Percentiles rank a stretch among this genome's conserved stretches.
Conservation (phyloP, 1,140 invertebrate genomes). For the Plutomurus gul region DNA sequence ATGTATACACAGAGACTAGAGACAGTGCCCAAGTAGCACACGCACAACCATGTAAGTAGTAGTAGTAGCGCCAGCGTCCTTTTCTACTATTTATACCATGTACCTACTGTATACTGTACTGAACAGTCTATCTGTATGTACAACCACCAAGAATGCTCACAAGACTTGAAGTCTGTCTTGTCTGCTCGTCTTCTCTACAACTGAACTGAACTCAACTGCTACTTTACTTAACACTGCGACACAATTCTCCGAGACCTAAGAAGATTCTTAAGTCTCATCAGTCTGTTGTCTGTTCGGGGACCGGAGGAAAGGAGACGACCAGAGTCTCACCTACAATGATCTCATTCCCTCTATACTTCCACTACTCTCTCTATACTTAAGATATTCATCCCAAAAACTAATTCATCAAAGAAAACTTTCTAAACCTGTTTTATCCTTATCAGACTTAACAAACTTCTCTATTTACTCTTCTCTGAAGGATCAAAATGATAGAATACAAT, state of each 20-base stretch:
- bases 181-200: no score
- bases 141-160: no score
- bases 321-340: conserved; percentile 3
- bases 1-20: no score
- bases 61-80: no score
- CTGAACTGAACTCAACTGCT: no score
- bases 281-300: not conserved
- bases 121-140: no score
- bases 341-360: not conserved
- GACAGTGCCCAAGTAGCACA: no score
- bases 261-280: not conserved
- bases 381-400: conserved; percentile 37
- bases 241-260: not conserved
- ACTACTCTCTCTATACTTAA: conserved; percentile 2
- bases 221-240: conserved; percentile 9
- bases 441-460: conserved; percentile 10
- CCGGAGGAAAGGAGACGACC: not conserved
- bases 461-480: conserved; percentile 5
- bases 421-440: conserved; percentile 38
- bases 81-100: no score
- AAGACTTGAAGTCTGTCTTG: no score
- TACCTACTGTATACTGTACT: no score
- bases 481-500: not conserved
- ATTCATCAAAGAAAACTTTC: conserved; percentile 46
- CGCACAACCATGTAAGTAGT: no score